phyloP scores from a whole-genome alignment of 2,797 vertebrate species.

The Crax fasciolata region DNA sequence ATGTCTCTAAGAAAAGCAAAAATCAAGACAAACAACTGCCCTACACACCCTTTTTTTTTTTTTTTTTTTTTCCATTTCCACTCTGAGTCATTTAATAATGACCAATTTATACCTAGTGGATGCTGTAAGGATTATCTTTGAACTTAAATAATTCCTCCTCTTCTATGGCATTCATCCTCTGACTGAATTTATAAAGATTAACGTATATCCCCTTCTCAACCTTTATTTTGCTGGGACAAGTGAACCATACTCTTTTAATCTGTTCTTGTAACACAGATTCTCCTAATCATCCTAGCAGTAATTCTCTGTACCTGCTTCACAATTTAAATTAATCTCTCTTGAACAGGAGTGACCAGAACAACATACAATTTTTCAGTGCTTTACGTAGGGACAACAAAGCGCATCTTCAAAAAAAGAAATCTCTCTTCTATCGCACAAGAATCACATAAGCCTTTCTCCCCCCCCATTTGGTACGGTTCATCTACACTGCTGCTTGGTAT shows the following conservation, averaged over 20 bases:
- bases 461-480: neutral
- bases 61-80: neutral
- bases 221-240: constrained; percentile 75
- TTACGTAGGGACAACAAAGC: neutral
- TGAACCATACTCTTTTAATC: constrained; percentile 75
- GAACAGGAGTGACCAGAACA: neutral
- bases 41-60: neutral
- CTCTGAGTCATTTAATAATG: constrained; percentile 39
- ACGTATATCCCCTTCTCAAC: constrained; percentile 73
- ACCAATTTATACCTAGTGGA: constrained; percentile 66
- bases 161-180: constrained; percentile 69
- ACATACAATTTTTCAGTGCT: neutral
- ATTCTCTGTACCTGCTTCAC: constrained; percentile 65
- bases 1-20: neutral
- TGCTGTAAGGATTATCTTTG: constrained; percentile 58
- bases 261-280: constrained; percentile 72
- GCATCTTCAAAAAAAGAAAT: neutral
- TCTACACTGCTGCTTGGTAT: neutral
- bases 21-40: neutral
- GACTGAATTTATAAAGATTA: constrained; percentile 74
- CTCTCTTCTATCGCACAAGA: neutral
- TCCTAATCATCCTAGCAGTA: constrained; percentile 52
- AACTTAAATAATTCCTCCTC: constrained; percentile 74
- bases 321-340: constrained; percentile 46
- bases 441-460: neutral